Evolutionary conservation across 2,113 vertebrate genomes (phyloP).

Genomic region (Petrocephalus microphthalmus): DNA sequence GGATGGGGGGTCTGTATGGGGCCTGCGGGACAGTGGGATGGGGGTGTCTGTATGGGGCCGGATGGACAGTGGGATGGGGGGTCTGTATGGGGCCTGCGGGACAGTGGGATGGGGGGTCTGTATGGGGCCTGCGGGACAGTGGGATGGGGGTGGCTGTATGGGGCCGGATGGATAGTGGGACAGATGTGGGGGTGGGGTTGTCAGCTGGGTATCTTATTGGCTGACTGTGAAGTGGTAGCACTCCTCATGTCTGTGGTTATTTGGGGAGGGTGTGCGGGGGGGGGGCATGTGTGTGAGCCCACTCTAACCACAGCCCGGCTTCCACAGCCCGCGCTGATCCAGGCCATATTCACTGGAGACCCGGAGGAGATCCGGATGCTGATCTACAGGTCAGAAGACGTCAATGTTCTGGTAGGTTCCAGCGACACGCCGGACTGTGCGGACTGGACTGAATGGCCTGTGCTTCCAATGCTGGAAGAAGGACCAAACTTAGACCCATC

Average conservation of each 20-base stretch:
- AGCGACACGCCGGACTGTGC: too few species aligned
- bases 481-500: not conserved
- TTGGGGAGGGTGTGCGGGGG: not conserved
- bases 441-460: not conserved
- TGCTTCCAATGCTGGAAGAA: not conserved
- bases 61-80: not conserved
- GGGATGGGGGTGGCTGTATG: not conserved
- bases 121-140: not conserved
- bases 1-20: too few species aligned
- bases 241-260: not conserved
- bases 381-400: conserved; percentile 94
- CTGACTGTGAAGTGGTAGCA: not conserved
- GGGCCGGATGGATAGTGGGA: not conserved
- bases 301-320: conserved; percentile 21
- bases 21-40: not conserved
- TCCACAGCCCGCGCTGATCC: conserved; percentile 85
- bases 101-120: not conserved
- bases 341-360: conserved; percentile 92
- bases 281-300: not conserved
- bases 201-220: not conserved
- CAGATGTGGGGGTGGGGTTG: not conserved
- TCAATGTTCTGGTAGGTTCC: conserved; percentile 79
- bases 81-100: not conserved
- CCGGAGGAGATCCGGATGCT: conserved; percentile 90
- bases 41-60: not conserved